Conservation (phyloP, 1,140 invertebrate genomes). For the Rhopalosiphum maidis region DNA sequence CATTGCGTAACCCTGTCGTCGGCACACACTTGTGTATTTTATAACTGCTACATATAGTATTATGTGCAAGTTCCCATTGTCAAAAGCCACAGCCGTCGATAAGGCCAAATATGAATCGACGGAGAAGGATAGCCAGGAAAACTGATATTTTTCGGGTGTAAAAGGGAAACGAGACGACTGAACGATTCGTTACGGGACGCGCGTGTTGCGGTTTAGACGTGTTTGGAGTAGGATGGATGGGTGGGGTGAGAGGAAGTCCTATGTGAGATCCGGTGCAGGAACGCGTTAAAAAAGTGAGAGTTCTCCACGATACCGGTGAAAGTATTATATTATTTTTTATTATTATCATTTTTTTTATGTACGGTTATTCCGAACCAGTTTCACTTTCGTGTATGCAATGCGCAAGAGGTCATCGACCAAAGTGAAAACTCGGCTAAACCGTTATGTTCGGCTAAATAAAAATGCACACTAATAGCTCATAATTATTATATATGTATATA, state of each 20-base stretch:
- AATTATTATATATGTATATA: too few relatives aligned
- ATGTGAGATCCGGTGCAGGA: constrained; percentile 16
- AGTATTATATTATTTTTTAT: constrained; percentile 42
- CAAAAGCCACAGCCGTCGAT: neutral
- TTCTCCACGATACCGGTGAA: constrained; percentile 45
- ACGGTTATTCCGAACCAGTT: constrained; percentile 46
- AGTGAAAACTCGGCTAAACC: constrained; percentile 55
- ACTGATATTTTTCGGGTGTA: neutral
- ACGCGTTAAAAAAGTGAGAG: constrained; percentile 48
- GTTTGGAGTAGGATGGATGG: neutral
- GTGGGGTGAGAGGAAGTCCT: neutral
- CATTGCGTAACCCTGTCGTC: constrained; percentile 8
- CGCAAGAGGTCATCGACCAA: constrained; percentile 54
- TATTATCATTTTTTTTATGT: constrained; percentile 40
- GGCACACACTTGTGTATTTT: neutral
- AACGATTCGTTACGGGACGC: neutral
- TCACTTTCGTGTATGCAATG: constrained; percentile 49
- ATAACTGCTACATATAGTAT: neutral
- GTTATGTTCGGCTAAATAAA: constrained; percentile 22
- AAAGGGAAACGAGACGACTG: neutral
- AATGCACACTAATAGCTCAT: neutral
- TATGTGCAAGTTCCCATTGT: neutral
- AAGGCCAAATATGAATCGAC: neutral
- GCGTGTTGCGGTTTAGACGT: neutral
- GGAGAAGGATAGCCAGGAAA: neutral